phyloP scores from a whole-genome alignment of 2,113 vertebrate species.

The Murina feae region DNA sequence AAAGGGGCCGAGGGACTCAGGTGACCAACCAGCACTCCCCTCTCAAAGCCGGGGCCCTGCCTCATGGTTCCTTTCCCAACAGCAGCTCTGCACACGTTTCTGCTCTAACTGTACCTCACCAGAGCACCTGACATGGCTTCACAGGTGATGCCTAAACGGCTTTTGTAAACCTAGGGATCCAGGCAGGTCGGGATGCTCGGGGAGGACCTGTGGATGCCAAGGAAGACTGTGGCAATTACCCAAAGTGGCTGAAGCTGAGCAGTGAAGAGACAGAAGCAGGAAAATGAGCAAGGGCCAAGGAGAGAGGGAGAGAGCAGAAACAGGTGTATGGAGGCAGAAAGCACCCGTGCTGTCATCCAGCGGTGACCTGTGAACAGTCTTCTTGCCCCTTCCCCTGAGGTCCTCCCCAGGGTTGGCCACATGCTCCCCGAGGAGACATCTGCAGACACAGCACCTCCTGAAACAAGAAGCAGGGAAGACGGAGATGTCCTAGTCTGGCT shows the following conservation, averaged over 20 bases:
- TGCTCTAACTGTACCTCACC: too few species aligned
- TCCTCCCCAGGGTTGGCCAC: neutral
- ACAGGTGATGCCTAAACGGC: neutral
- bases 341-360: accelerated
- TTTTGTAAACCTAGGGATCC: neutral
- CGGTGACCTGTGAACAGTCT: accelerated
- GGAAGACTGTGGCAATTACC: neutral
- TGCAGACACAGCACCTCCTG: neutral
- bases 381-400: neutral
- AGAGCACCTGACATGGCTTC: neutral
- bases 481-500: neutral
- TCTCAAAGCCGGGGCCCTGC: neutral
- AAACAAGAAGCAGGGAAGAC: neutral
- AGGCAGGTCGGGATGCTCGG: neutral
- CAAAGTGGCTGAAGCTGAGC: neutral
- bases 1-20: neutral
- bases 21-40: neutral
- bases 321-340: neutral
- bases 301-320: neutral
- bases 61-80: accelerated
- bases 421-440: neutral
- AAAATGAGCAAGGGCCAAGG: neutral
- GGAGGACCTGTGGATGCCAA: neutral
- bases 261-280: neutral
- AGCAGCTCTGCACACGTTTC: accelerated